A percentile compares a stretch with the other conserved stretches of the same genome.
These are phyloP conservation scores for Rhinoderma darwinii DNA, from an alignment of 2,113 vertebrate species.

Conservation along the genomic window DNA sequence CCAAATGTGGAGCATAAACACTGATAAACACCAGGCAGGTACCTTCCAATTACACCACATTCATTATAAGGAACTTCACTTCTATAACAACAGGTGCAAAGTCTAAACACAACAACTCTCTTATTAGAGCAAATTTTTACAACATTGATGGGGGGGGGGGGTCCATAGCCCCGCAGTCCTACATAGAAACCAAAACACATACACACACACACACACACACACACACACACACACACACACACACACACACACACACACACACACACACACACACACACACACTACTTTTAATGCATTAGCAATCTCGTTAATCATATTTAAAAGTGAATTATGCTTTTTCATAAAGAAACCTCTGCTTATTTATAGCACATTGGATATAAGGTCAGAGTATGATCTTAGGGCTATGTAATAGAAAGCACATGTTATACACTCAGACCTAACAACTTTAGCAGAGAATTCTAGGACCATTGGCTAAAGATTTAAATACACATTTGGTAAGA, in stretches of 20 bases:
- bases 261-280: not conserved
- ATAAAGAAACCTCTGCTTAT: conserved; percentile 47
- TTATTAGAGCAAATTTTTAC: not conserved
- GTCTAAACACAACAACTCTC: not conserved
- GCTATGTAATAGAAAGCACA: conserved; percentile 54
- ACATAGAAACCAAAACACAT: not conserved
- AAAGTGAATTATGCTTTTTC: conserved; percentile 57
- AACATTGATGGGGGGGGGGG: not conserved
- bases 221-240: not conserved
- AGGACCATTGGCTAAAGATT: not conserved
- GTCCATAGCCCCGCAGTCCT: not conserved
- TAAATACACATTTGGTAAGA: not conserved
- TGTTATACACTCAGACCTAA: conserved; percentile 42
- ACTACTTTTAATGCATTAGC: not conserved
- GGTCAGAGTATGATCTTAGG: conserved; percentile 51
- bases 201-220: not conserved
- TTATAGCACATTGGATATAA: conserved; percentile 48
- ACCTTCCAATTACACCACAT: conserved; percentile 65
- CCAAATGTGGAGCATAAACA: conserved; percentile 71
- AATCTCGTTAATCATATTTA: conserved; percentile 53
- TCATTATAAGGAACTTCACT: not conserved
- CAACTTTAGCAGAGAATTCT: conserved; percentile 8
- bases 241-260: not conserved
- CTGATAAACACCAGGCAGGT: conserved; percentile 63
- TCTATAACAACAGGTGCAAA: conserved; percentile 15